These are phyloP conservation scores for Drosophila pectinifera DNA, from an alignment of 1,140 invertebrate genomes.

Conservation along the genomic window DNA sequence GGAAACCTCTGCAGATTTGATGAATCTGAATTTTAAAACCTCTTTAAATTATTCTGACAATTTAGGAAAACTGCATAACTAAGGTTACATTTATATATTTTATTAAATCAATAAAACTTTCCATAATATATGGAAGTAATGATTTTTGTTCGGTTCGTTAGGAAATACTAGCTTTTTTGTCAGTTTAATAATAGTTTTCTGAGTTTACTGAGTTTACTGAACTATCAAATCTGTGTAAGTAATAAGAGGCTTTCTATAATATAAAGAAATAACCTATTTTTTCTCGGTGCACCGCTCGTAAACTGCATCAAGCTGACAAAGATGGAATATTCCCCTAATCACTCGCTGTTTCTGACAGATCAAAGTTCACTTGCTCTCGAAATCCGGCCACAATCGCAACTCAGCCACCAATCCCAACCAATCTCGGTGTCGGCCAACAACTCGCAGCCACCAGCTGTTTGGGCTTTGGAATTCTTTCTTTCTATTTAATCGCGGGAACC, in stretches of 20 bases:
- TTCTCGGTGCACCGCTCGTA: conserved; percentile 8
- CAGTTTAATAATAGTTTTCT: too few relatives aligned
- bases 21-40: background rate
- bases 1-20: background rate
- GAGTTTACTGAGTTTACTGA: too few relatives aligned
- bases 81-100: background rate
- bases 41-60: too few relatives aligned
- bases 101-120: background rate
- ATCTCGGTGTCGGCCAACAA: conserved; percentile 14
- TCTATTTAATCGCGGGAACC: conserved; percentile 72
- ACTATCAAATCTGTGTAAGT: too few relatives aligned
- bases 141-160: too few relatives aligned
- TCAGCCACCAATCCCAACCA: conserved; percentile 1
- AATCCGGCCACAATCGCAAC: conserved; percentile 17
- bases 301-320: conserved; percentile 59
- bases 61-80: background rate
- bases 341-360: conserved; percentile 21
- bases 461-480: conserved; percentile 76
- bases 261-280: background rate
- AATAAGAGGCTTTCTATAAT: too few relatives aligned
- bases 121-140: too few relatives aligned
- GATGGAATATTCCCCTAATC: conserved; percentile 62
- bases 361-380: conserved; percentile 50
- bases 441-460: conserved; percentile 50
- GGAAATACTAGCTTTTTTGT: too few relatives aligned